A percentile compares a stretch with the other conserved stretches of the same genome.
Conservation (phyloP, 2,797 vertebrate genomes). For the Sebastes kiyomatsui region DNA sequence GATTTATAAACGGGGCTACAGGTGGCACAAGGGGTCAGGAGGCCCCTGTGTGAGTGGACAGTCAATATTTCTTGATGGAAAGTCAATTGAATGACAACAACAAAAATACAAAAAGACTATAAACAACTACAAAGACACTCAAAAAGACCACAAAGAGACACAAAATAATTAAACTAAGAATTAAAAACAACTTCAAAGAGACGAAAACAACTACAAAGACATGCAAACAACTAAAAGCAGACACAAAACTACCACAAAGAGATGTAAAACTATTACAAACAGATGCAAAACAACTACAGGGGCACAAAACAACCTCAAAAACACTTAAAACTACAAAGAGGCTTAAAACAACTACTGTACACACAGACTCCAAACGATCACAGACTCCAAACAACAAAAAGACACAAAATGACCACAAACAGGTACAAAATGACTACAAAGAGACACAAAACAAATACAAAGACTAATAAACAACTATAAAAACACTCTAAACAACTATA, state of each 20-base stretch:
- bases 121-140: neutral
- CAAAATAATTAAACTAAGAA: neutral
- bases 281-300: neutral
- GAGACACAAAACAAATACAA: neutral
- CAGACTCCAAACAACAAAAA: too few relatives aligned
- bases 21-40: neutral
- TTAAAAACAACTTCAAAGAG: neutral
- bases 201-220: neutral
- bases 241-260: neutral
- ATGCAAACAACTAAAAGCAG: neutral
- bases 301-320: neutral
- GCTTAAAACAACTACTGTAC: neutral
- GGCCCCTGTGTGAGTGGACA: neutral
- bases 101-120: neutral
- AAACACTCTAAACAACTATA: too few relatives aligned
- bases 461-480: neutral
- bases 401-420: neutral
- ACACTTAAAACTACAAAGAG: neutral
- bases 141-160: neutral
- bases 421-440: too few relatives aligned
- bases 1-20: neutral
- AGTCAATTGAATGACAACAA: neutral
- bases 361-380: too few relatives aligned
- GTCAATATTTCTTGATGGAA: neutral
- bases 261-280: neutral